Conservation (phyloP, 2,113 vertebrate genomes). For the Calidris pygmaea region DNA sequence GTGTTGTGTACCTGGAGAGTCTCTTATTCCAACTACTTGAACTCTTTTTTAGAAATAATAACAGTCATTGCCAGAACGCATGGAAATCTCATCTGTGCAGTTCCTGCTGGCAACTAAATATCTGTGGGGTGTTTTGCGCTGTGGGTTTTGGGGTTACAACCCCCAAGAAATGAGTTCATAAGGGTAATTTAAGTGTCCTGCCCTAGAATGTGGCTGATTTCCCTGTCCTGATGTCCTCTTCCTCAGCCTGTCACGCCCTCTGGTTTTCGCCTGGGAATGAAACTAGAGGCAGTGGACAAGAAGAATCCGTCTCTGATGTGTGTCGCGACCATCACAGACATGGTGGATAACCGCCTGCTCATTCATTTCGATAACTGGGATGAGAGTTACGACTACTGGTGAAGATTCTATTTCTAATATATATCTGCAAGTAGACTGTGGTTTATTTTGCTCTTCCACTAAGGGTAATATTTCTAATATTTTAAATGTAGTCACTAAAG, state of each 20-base stretch:
- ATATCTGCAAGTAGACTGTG: neutral
- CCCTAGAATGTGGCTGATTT: neutral
- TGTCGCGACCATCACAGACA: conserved; percentile 83
- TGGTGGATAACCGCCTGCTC: conserved; percentile 87
- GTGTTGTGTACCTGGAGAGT: neutral
- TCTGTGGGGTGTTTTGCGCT: neutral
- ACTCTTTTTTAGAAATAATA: neutral
- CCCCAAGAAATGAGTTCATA: neutral
- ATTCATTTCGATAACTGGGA: conserved; percentile 93
- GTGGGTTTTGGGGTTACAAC: neutral
- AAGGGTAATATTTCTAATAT: neutral
- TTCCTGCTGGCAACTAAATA: neutral
- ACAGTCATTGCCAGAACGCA: neutral
- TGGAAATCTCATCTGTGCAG: neutral
- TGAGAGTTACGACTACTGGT: conserved; percentile 91
- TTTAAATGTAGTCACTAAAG: neutral
- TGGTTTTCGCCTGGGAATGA: conserved; percentile 90
- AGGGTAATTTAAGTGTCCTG: neutral
- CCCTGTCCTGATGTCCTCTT: neutral
- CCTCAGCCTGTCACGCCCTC: conserved; percentile 85
- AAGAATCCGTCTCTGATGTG: conserved; percentile 87
- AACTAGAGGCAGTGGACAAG: conserved; percentile 88
- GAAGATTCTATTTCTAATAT: neutral
- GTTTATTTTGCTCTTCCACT: neutral
- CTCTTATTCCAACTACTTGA: neutral